These are phyloP conservation scores for Pinna nobilis DNA, from an alignment of 1,140 invertebrate species.

Conservation along the genomic window DNA sequence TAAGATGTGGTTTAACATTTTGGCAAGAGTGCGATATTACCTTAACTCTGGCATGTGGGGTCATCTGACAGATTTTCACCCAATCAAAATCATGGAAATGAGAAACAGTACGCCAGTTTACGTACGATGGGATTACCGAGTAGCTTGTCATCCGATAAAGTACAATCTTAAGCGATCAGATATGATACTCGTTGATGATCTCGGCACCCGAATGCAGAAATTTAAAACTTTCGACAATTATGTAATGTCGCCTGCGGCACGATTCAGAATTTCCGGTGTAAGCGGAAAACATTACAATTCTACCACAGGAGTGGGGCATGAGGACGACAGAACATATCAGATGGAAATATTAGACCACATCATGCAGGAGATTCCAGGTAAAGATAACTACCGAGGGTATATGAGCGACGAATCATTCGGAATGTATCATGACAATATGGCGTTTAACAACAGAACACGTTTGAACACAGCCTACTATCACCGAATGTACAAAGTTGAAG, in stretches of 20 bases:
- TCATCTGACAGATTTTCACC: constrained; percentile 52
- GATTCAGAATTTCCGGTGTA: not conserved
- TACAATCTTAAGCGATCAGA: constrained; percentile 23
- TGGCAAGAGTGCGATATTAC: constrained; percentile 52
- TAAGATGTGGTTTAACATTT: constrained; percentile 52
- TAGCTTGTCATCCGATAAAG: constrained; percentile 47
- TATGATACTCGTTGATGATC: constrained; percentile 26
- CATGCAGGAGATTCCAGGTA: constrained; percentile 50
- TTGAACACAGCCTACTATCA: constrained; percentile 50
- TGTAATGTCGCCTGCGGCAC: constrained; percentile 1
- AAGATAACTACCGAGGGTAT: constrained; percentile 36
- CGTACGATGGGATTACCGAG: constrained; percentile 55
- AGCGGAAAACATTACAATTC: not conserved
- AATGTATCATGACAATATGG: too few relatives aligned
- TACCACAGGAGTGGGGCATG: too few relatives aligned
- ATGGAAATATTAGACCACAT: constrained; percentile 40
- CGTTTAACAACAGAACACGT: constrained; percentile 12
- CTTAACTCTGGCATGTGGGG: constrained; percentile 50
- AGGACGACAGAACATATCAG: not conserved
- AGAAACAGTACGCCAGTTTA: constrained; percentile 41
- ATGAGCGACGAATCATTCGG: constrained; percentile 32
- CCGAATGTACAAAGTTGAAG: constrained; percentile 45
- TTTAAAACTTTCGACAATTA: constrained; percentile 12
- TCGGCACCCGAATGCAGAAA: constrained; percentile 15
- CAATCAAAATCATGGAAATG: constrained; percentile 47